Base-by-base conservation (phyloP, 2,113 vertebrate genomes). In the Eublepharis macularius region DNA sequence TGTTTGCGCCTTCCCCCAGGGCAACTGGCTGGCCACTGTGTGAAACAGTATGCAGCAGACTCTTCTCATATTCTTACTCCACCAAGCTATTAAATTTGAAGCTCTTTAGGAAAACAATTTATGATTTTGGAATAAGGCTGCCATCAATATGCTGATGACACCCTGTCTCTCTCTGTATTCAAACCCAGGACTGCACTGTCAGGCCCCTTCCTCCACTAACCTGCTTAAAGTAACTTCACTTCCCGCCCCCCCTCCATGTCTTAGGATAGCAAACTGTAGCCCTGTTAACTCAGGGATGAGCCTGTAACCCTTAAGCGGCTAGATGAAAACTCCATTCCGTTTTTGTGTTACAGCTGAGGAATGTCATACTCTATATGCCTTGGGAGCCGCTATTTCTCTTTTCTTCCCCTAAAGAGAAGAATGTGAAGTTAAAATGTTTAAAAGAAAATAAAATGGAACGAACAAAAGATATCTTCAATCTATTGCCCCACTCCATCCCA, bases 171-270 rank as follows among this genome's bases (percentile, higher is more conserved):
- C n/a, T n/a, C n/a, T n/a, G n/a, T n/a, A n/a, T n/a, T n/a, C n/a
- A n/a, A n/a, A n/a, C n/a, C n/a, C n/a, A 60, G 57, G 57, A 43
- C 43, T 43, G 39, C 34, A 43, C 13, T 32, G 12, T 7, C 41
- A 79, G 36, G 51, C 13, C 19, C n/a, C 51, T 63, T 60, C 21
- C 34, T 60, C 36, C 11, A 78, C 14, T 80, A 19, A 17, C 17
- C 39, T 43, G 66, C 3, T 47, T n/a, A 9, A 17, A 80, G 34
- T n/a, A 80, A 45, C 2, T 14, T 34, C 32, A 11, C 12, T 0
- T 6, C 17, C 43, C 3, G 4, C 8, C 24, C 43, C 3, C 6
- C 8, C 24, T 32, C 29, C 19, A 2, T 2, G 9, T 7, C 2
- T 49, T 11, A 6, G 69, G 43, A 49, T 69, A 36, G 43, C 49